Base-by-base conservation (phyloP, 1,140 invertebrate genomes). In the Arctopsyche grandis region DNA sequence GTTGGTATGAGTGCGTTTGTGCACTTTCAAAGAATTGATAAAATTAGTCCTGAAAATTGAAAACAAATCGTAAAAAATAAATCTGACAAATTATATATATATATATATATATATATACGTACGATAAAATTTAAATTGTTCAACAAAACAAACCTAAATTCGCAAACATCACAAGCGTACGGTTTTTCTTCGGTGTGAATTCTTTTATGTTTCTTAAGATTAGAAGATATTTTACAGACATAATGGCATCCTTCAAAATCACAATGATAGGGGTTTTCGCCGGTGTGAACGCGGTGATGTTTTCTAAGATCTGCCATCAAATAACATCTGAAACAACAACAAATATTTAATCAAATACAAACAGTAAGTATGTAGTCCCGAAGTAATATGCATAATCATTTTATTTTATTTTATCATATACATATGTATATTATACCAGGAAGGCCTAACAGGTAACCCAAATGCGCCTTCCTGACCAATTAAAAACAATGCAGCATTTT, bases 91-190 rank as follows among this genome's bases (percentile, higher is more conserved):
- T 52, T 52, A 52, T 5, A 3, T 5, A 52, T 52, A 52, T 5
- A 52, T 52, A n/a, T 16, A 10, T 52, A 16, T 16, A 52, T 14
- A 12, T 52, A 5, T 5, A 52, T 52, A 5, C 16, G 16, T 46
- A 46, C 5, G 12, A 7, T n/a, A n/a, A n/a, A n/a, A n/a, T n/a
- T n/a, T n/a, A 66, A 21, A 66, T 66, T 66, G 0, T 19, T 52
- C 12, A 12, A 12, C 5, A 7, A 46, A 3, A 52, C 48, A 52
- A 52, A 84, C 79, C 86, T 85, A 83, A 89, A 89, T 56, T 85
- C 88, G 84, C 95, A 97, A 80, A 93, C 90, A 58, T 93, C 90
- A 85, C 95, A 96, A 48, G 90, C 86, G 82, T 91, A 93, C 9
- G 90, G 87, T 83, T 89, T 88, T 85, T 91, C 89, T 84, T 90